Percentiles rank a stretch among this genome's conserved stretches.
Conservation (phyloP, 2,113 vertebrate genomes). For the Sylvia atricapilla region DNA sequence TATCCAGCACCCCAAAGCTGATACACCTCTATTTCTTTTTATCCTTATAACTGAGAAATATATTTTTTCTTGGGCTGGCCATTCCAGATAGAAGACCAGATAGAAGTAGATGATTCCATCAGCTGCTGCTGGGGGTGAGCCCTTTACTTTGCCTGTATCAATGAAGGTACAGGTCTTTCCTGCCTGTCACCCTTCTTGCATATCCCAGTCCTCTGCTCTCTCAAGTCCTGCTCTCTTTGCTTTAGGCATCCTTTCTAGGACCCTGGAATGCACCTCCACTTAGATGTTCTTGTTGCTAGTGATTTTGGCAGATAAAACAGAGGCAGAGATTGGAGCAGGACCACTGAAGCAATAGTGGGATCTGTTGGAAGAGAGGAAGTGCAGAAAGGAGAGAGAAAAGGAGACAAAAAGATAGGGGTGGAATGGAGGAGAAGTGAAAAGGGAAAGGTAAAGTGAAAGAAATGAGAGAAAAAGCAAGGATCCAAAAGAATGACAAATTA, state of each 20-base stretch:
- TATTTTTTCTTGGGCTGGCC: neutral
- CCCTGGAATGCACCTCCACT: neutral
- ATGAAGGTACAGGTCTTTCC: neutral
- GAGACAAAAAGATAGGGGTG: neutral
- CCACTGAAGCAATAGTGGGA: neutral
- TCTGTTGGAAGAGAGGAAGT: neutral
- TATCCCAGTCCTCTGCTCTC: neutral
- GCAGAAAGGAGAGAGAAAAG: neutral
- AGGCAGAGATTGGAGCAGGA: neutral
- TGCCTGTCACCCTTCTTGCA: neutral
- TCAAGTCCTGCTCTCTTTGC: neutral
- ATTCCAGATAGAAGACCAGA: neutral
- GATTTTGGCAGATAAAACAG: neutral
- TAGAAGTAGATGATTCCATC: neutral
- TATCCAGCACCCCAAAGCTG: neutral
- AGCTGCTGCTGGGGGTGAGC: neutral
- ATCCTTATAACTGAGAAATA: neutral
- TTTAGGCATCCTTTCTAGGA: neutral
- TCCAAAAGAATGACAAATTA: neutral
- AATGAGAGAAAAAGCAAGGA: neutral
- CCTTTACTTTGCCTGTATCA: neutral
- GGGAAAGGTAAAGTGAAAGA: neutral
- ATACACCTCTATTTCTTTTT: constrained; percentile 10
- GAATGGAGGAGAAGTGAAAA: neutral
- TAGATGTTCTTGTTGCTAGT: neutral